A percentile compares a stretch with the other conserved stretches of the same genome.
These are phyloP conservation scores for Polyodon spathula DNA, from an alignment of 2,113 vertebrate genomes.

Conservation along the genomic window DNA sequence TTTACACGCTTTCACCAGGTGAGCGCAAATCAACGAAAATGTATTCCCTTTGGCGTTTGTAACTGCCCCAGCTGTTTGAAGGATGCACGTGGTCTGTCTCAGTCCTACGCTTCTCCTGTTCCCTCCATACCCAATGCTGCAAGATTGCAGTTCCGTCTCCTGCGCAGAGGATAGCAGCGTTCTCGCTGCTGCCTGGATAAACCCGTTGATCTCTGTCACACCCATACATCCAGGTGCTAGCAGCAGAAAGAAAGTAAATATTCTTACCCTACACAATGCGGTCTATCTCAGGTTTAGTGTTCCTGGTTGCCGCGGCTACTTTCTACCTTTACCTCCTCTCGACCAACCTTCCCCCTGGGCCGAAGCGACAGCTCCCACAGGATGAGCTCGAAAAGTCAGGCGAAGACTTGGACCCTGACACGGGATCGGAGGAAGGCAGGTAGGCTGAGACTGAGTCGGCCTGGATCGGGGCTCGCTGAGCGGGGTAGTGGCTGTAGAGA, in stretches of 20 bases:
- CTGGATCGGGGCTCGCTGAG: conserved; percentile 8
- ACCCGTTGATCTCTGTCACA: background rate
- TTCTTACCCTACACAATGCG: conserved; percentile 37
- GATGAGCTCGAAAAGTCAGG: conserved; percentile 14
- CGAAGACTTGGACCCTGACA: conserved; percentile 18
- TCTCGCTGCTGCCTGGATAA: background rate
- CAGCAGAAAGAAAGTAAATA: background rate
- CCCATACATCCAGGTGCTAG: too few relatives aligned
- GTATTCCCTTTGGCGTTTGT: too few relatives aligned
- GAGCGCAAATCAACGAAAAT: too few relatives aligned
- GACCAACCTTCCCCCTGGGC: conserved; percentile 38
- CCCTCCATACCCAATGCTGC: background rate
- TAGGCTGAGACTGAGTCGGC: conserved; percentile 15
- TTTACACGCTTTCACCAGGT: too few relatives aligned
- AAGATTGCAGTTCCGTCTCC: background rate
- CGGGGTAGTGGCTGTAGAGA: background rate
- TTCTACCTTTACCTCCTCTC: conserved; percentile 47
- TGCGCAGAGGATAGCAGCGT: background rate
- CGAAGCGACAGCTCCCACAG: conserved; percentile 13
- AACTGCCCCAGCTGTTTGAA: background rate
- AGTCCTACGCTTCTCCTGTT: conserved; percentile 9
- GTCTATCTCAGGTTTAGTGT: conserved; percentile 36
- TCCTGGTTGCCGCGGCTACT: conserved; percentile 35
- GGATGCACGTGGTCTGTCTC: background rate
- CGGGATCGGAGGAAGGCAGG: conserved; percentile 27